A percentile compares a stretch with the other conserved stretches of the same genome.
Evolutionary conservation across 2,113 vertebrate genomes (phyloP).

Genomic region (Lepus timidus): DNA sequence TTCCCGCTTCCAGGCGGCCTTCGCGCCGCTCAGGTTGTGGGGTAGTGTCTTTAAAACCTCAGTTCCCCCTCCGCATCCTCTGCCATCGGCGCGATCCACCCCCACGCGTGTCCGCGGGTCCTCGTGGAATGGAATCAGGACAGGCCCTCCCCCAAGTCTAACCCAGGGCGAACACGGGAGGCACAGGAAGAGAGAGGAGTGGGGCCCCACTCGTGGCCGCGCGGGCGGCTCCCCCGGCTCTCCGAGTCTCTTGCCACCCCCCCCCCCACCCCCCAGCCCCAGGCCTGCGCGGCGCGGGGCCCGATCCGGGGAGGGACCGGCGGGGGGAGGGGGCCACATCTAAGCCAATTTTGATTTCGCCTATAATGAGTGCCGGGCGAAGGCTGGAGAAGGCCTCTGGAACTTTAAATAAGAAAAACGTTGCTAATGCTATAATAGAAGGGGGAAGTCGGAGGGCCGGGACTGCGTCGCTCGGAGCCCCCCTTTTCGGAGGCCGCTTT

Average conservation of each 20-base stretch:
- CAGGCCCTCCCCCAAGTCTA: not conserved
- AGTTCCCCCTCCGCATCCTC: not conserved
- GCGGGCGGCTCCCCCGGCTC: not conserved
- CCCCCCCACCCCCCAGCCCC: not conserved
- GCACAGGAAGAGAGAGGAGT: conserved; percentile 68
- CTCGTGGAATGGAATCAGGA: not conserved
- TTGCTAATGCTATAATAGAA: conserved; percentile 98
- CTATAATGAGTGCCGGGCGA: conserved; percentile 86
- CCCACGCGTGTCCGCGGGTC: conserved; percentile 66
- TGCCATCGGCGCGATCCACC: not conserved
- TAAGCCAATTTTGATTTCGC: conserved; percentile 89
- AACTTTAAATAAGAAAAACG: conserved; percentile 94
- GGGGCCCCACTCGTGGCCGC: conserved; percentile 78
- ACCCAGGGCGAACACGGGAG: not conserved
- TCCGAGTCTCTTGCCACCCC: not conserved
- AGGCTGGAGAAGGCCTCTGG: conserved; percentile 85
- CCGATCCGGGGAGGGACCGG: not conserved
- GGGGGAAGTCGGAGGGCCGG: conserved; percentile 97
- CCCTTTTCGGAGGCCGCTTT: conserved; percentile 98
- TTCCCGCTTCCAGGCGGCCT: not conserved
- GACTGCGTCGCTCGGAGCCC: conserved; percentile 98
- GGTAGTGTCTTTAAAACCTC: not conserved
- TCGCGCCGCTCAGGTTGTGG: not conserved
- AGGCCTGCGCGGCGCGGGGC: not conserved
- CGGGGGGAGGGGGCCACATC: conserved; percentile 75